Evolutionary conservation across 2,797 vertebrate species (phyloP), one percentile per base, ranked within the genome.

Genomic region (Melanotaenia nigrans): DNA sequence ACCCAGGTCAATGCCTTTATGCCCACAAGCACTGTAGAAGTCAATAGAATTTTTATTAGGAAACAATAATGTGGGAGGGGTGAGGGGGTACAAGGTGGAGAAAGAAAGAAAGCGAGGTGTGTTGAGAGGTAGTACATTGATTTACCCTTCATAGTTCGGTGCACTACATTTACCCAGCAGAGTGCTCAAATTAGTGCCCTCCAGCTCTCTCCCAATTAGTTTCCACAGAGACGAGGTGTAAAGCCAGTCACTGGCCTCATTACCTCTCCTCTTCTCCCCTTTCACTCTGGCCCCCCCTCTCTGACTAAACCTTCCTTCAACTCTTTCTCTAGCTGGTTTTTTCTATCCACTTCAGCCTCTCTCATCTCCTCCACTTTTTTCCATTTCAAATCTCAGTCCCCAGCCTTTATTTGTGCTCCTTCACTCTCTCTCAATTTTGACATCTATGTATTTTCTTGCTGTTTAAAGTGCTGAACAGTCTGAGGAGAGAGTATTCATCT

Each of bases 151-250:
- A 94, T 94, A 95, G 91, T 89, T 84, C 80, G 89, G 89, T 94
- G 92, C 93, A 93, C 93, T 93, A 94, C 93, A 95, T 93, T 94
- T 94, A 93, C 93, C 91, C 90, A 89, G 92, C 92, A 90, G 91
- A 89, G 92, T 91, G 90, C 91, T 95, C 89, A 93, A 94, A 95
- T 94, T 92, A 95, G 89, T 92, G 90, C 91, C 93, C 93, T 93
- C 84, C 90, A 93, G 92, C 92, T 92, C 89, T 94, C 90, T 94
- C 89, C 95, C 92, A 95, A 95, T 95, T 95, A 94, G 92, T 93
- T 94, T 93, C 89, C 92, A 93, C 92, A 93, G 92, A 93, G 91
- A 92, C 87, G 89, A 92, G 92, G 91, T 93, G 92, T 92, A 92
- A 91, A 93, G 89, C 90, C 91, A 94, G 92, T 94, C 92, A 94